Percentiles rank a stretch among this genome's conserved stretches.
Evolutionary conservation across 2,888 invertebrate species (phyloP).

Genomic region (Zygaena filipendulae): DNA sequence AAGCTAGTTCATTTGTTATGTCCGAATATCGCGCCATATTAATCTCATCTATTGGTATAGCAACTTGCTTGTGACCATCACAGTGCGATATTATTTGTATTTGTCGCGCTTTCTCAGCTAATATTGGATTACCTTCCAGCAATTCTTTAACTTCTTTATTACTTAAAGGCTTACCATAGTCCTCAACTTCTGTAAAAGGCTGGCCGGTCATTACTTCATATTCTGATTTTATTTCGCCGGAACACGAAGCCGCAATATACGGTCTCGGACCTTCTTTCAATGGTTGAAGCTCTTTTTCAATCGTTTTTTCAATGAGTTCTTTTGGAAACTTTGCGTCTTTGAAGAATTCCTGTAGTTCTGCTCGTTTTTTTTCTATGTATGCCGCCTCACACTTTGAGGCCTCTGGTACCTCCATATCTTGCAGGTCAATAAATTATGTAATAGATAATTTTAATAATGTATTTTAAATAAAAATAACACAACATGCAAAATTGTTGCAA

Average conservation of each 20-base stretch:
- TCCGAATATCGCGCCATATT: conserved; percentile 30
- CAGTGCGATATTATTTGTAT: conserved; percentile 41
- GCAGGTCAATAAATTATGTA: conserved; percentile 2
- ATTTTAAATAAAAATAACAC: conserved; percentile 5
- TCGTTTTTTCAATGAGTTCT: conserved; percentile 35
- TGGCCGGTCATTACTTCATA: conserved; percentile 59
- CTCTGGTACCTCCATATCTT: conserved; percentile 26
- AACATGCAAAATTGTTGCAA: conserved; percentile 11
- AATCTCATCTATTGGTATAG: conserved; percentile 40
- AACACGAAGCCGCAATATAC: conserved; percentile 43
- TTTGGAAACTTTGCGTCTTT: conserved; percentile 37
- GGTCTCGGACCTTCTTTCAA: conserved; percentile 25
- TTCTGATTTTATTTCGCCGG: conserved; percentile 41
- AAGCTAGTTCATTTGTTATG: conserved; percentile 36
- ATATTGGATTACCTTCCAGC: conserved; percentile 40
- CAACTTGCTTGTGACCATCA: conserved; percentile 24
- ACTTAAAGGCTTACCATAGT: conserved; percentile 35
- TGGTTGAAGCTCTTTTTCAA: conserved; percentile 50
- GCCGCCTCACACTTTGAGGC: conserved; percentile 22
- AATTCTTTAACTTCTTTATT: conserved; percentile 37
- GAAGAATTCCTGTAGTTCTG: conserved; percentile 42
- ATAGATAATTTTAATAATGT: background rate
- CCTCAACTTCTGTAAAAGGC: conserved; percentile 46
- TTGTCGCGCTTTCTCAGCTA: conserved; percentile 49
- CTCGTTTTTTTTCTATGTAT: conserved; percentile 35